phyloP scores from a whole-genome alignment of 2,113 vertebrate genomes.

The Danio rerio region GRCz12tu NC_133178.1:30199001-30199500 shows the following conservation, averaged over 20 bases:
- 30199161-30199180: not conserved
- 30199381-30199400: conserved; percentile 4
- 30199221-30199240: not conserved
- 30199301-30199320: conserved; percentile 10
- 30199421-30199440: conserved; percentile 10
- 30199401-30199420: conserved; percentile 21
- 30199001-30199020: too few species aligned
- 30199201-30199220: not conserved
- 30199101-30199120: too few species aligned
- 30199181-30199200: not conserved
- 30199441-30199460: conserved; percentile 38
- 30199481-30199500: not conserved
- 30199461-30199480: conserved; percentile 27
- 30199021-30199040: too few species aligned
- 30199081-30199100: too few species aligned
- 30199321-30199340: not conserved
- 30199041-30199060: too few species aligned
- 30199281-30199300: conserved; percentile 5
- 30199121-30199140: too few species aligned
- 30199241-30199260: conserved; percentile 1
- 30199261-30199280: not conserved
- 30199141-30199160: too few species aligned
- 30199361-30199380: not conserved
- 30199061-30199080: too few species aligned
- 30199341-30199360: conserved; percentile 27